Conservation (phyloP, 1,140 invertebrate genomes). For the Panulirus ornatus region DNA sequence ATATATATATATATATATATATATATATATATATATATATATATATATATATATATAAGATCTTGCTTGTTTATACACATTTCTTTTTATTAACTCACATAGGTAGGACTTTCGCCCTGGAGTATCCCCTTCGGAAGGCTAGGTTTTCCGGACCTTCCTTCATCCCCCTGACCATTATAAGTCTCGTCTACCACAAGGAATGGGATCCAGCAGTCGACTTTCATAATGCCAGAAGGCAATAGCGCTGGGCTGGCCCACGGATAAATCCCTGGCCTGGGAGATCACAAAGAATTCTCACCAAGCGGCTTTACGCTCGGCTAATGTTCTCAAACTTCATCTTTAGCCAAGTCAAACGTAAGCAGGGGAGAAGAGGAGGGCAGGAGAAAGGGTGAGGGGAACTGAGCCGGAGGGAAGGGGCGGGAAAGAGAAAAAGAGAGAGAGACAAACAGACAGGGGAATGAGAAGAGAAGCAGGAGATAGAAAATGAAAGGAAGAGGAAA, state of each 20-base stretch:
- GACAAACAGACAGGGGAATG: background rate
- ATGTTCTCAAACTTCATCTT: slow-evolving; percentile 50
- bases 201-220: slow-evolving; percentile 27
- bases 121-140: background rate
- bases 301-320: slow-evolving; percentile 49
- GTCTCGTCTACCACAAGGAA: slow-evolving; percentile 6
- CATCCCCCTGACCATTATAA: slow-evolving; percentile 15
- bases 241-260: slow-evolving; percentile 9
- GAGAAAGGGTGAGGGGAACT: slow-evolving; percentile 21
- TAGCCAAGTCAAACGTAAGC: slow-evolving; percentile 15
- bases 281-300: slow-evolving; percentile 42
- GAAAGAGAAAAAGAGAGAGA: background rate
- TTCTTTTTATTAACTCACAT: background rate
- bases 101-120: background rate
- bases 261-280: slow-evolving; percentile 33
- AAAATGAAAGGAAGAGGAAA: background rate
- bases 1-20: background rate
- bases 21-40: background rate
- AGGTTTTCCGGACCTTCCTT: background rate
- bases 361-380: slow-evolving; percentile 5
- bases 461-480: background rate
- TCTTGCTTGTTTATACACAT: background rate
- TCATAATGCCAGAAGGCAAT: slow-evolving; percentile 21
- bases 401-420: background rate
- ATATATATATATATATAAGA: background rate